These are phyloP conservation scores for Pseudorhombus dupliciocellatus DNA, from an alignment of 2,113 vertebrate species.

Conservation along the genomic window DNA sequence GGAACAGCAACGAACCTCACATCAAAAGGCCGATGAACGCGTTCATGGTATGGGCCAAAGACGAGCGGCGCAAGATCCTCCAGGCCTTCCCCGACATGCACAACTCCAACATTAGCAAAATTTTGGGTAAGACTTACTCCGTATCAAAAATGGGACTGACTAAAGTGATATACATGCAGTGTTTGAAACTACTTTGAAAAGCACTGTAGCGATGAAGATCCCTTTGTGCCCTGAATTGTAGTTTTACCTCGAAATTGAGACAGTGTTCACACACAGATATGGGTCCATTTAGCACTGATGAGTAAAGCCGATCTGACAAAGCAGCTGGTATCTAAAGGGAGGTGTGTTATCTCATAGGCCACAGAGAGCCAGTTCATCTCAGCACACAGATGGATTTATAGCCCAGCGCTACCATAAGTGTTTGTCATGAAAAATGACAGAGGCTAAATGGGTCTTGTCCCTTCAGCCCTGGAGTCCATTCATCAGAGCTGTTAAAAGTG, in stretches of 20 bases:
- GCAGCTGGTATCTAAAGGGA: conserved; percentile 15
- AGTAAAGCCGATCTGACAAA: conserved; percentile 19
- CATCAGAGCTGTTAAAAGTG: conserved; percentile 80
- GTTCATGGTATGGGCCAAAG: conserved; percentile 99
- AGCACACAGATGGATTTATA: conserved; percentile 78
- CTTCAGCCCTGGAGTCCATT: conserved; percentile 76
- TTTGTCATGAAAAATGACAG: conserved; percentile 84
- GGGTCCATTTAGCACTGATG: conserved; percentile 3
- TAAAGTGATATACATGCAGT: background rate
- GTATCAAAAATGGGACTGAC: background rate
- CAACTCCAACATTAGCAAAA: conserved; percentile 99
- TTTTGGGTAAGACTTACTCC: conserved; percentile 87
- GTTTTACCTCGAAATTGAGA: background rate
- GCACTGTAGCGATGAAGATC: background rate
- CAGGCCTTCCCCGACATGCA: conserved; percentile 99
- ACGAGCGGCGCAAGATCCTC: conserved; percentile 98
- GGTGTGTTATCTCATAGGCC: conserved; percentile 45
- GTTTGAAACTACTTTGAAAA: background rate
- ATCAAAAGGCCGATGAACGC: conserved; percentile 99
- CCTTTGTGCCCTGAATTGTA: conserved; percentile 11
- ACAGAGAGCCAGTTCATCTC: conserved; percentile 62
- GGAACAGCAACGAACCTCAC: conserved; percentile 96
- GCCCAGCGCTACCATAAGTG: conserved; percentile 75
- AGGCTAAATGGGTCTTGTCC: conserved; percentile 82
- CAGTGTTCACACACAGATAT: background rate